Evolutionary conservation across 2,797 vertebrate genomes (phyloP), one percentile per base, ranked within the genome.

Genomic region (Stomatorhinus walkeri): DNA sequence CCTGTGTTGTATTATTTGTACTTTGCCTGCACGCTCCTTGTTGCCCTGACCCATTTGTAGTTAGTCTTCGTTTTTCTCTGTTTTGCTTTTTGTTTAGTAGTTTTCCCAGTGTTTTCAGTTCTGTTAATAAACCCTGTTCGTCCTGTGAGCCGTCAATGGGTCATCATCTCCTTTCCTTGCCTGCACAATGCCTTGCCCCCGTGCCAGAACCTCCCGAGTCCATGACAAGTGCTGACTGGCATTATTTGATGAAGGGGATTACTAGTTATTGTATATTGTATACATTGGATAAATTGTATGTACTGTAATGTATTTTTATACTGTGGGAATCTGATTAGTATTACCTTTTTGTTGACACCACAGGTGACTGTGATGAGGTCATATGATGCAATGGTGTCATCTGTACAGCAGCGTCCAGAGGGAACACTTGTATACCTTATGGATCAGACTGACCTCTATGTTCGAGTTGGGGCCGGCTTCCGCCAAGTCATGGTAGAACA

Each of bases 391-490:
- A 97, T 99, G 97, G 92, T 99, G 46, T 93, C 95, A 0, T 88
- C 95, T 0, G 94, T 93, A 0, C 95, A 94, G 0, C 95, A 96
- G 3, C 95, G 98, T 87, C 92, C 93, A 0, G 98, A 98, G 90
- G 98, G 98, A 19, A 95, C 95, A 90, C 96, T 99, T 0, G 32
- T 98, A 91, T 98, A 97, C 86, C 91, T 98, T 89, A 88, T 94
- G 0, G 97, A 98, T 88, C 95, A 92, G 51, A 95, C 96, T 52
- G 97, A 98, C 85, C 96, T 99, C 84, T 99, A 97, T 0, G 79
- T 99, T 87, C 95, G 97, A 19, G 96, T 99, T 14, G 96, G 94
- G 0, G 93, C 95, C 0, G 98, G 98, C 87, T 93, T 98, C 94
- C 95, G 96, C 76, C 97, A 96, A 93, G 95, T 99, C 89, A 94